phyloP scores from a whole-genome alignment of 2,888 invertebrate genomes.

The Linhomoeus sp. region DNA sequence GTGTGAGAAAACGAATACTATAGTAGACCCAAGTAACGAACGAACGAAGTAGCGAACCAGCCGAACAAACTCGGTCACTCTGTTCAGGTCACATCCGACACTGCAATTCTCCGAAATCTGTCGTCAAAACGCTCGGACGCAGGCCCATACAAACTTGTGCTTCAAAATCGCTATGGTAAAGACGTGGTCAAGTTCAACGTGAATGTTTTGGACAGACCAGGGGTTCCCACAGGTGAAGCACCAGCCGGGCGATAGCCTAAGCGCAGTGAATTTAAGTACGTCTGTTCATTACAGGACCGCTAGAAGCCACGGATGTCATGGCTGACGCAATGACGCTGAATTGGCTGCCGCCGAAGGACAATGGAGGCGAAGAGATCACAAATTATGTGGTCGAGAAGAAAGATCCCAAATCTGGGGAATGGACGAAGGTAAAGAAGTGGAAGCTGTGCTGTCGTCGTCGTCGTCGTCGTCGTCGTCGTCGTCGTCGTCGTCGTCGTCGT shows the following conservation, averaged over 20 bases:
- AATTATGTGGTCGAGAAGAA: slow-evolving; percentile 91
- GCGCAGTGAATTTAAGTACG: no score
- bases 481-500: no score
- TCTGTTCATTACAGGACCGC: no score
- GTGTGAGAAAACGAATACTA: no score
- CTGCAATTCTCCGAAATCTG: slow-evolving; percentile 77
- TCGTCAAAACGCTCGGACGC: slow-evolving; percentile 71
- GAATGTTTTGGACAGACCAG: slow-evolving; percentile 47
- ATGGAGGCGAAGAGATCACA: slow-evolving; percentile 44
- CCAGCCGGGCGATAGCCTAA: no score
- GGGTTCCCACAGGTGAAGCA: no score
- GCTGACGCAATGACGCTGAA: slow-evolving; percentile 82
- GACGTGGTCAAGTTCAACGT: slow-evolving; percentile 88
- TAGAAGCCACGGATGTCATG: slow-evolving; percentile 59
- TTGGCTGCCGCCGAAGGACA: slow-evolving; percentile 91
- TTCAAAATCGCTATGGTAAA: slow-evolving; percentile 82
- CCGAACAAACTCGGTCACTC: no score
- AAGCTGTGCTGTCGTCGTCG: no score
- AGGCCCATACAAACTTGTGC: slow-evolving; percentile 70
- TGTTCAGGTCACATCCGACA: slow-evolving; percentile 35
- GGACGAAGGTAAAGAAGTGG: no score
- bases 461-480: no score
- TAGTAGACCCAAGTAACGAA: no score
- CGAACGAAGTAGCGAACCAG: no score
- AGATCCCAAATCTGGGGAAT: slow-evolving; percentile 28